Percentiles rank a stretch among this genome's conserved stretches.
phyloP scores from a whole-genome alignment of 2,888 invertebrate species.

The Scaptomyza polygonia region DNA sequence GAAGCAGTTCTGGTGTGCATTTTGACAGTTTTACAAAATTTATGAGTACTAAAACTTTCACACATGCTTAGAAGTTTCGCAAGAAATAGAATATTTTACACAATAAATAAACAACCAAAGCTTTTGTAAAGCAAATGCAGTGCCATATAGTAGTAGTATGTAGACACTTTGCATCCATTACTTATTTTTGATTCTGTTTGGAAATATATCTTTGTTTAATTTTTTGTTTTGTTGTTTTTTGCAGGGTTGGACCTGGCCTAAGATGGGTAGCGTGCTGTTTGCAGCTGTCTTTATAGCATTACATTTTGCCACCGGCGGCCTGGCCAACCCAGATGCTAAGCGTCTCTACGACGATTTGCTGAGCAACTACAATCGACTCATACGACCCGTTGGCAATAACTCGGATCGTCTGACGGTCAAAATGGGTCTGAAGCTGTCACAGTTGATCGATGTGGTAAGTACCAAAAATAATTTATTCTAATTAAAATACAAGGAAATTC shows the following conservation, averaged over 20 bases:
- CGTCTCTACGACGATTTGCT: conserved; percentile 97
- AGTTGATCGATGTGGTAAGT: conserved; percentile 97
- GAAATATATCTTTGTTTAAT: conserved; percentile 1
- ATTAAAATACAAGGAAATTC: too few relatives aligned
- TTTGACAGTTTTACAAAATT: conserved; percentile 76
- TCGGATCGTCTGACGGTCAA: conserved; percentile 97
- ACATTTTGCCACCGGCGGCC: conserved; percentile 90
- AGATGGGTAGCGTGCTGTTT: conserved; percentile 91
- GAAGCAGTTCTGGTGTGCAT: conserved; percentile 37
- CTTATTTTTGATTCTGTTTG: conserved; percentile 39
- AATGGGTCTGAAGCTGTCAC: conserved; percentile 95
- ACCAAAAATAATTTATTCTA: conserved; percentile 40
- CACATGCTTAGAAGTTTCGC: conserved; percentile 14
- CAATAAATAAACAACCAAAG: conserved; percentile 16
- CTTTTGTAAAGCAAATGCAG: conserved; percentile 32
- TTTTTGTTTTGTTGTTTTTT: conserved; percentile 35
- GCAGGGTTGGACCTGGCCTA: conserved; percentile 94
- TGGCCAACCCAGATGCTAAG: conserved; percentile 96
- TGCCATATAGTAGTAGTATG: conserved; percentile 4
- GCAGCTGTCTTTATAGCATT: conserved; percentile 90
- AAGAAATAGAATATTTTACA: conserved; percentile 4
- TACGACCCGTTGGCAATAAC: conserved; percentile 97
- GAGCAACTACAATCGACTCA: conserved; percentile 97
- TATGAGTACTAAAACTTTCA: conserved; percentile 48
- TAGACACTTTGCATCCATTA: conserved; percentile 29